Base-by-base conservation (phyloP, 2,888 invertebrate species). In the Hydrotaea cyrtoneurina region DNA sequence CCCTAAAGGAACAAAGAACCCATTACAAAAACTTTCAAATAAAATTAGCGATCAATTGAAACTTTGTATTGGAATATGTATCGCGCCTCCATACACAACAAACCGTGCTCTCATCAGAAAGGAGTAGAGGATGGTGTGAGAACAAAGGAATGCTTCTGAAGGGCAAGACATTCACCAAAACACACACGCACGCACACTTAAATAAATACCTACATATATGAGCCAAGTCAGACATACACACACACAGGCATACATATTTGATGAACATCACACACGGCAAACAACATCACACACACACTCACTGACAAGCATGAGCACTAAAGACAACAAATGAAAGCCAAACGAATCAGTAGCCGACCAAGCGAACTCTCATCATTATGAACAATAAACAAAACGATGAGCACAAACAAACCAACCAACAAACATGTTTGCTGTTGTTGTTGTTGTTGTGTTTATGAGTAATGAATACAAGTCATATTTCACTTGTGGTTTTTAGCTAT, bases 381-480 rank as follows among this genome's bases (percentile, higher is more conserved):
- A 59, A 59, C 23, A 31, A 31, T 4, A 31, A 2, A 31, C 59
- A 26, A 57, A 23, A 23, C 23, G 59, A 23, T 31, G 59, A 23
- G 15, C 15, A 59, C 23, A 59, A 59, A 57, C 57, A 59, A 43
- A 50, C 50, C 13, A 50, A 39, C 31, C 7, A 4, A 31, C 43
- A 43, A 43, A 31, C 31, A 31, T 43, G 43, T 15, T 43, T 57
- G 57, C 23, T 23, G 57, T 2, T 23, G 57, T 10, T 57, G 57
- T 23, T 57, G 4, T 23, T 21, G 19, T 10, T 23, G 23, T 21
- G 23, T 57, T 57, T 57, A 57, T 53, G 53, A 53, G 17, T 17
- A 53, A 2, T 53, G 53, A 17, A 53, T 53, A 23, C 23, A 59
- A 59, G 59, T 26, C 59, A 59, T 59, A 26, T 59, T 59, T 59